phyloP scores from a whole-genome alignment of 2,797 vertebrate genomes.

The Sebastes oblongus region DNA sequence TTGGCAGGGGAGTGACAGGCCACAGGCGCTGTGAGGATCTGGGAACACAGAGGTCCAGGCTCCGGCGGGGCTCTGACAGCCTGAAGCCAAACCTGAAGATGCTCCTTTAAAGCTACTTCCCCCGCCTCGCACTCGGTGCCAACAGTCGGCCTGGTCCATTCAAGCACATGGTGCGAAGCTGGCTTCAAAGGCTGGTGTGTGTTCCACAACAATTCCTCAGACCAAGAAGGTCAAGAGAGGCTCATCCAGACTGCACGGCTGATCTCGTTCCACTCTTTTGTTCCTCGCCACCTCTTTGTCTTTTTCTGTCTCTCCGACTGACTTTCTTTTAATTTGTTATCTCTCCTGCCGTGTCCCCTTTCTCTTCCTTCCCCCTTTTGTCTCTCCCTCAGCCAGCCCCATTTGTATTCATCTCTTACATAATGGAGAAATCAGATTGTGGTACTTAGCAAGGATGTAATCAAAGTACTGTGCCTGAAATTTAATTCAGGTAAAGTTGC shows the following conservation, averaged over 20 bases:
- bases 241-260: slow-evolving; percentile 42
- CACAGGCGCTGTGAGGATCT: slow-evolving; percentile 41
- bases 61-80: slow-evolving; percentile 33
- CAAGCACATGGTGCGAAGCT: slow-evolving; percentile 29
- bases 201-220: slow-evolving; percentile 33
- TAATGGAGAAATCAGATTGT: slow-evolving; percentile 51
- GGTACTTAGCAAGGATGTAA: slow-evolving; percentile 53
- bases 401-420: slow-evolving; percentile 53
- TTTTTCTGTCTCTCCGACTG: background rate
- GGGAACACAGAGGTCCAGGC: slow-evolving; percentile 40
- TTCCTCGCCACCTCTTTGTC: slow-evolving; percentile 27
- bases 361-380: slow-evolving; percentile 1
- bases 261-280: slow-evolving; percentile 34
- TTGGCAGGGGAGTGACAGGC: slow-evolving; percentile 71
- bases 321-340: slow-evolving; percentile 41
- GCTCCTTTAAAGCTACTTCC: slow-evolving; percentile 39
- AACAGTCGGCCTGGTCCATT: slow-evolving; percentile 39
- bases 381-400: slow-evolving; percentile 21
- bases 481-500: slow-evolving; percentile 62
- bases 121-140: background rate
- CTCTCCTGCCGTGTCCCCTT: background rate
- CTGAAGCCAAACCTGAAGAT: slow-evolving; percentile 46
- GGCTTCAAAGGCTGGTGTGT: slow-evolving; percentile 51
- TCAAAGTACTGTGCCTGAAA: slow-evolving; percentile 46
- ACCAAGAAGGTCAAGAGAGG: slow-evolving; percentile 61